Evolutionary conservation across 2,113 vertebrate genomes (phyloP).

Genomic region (Cavia porcellus): DNA sequence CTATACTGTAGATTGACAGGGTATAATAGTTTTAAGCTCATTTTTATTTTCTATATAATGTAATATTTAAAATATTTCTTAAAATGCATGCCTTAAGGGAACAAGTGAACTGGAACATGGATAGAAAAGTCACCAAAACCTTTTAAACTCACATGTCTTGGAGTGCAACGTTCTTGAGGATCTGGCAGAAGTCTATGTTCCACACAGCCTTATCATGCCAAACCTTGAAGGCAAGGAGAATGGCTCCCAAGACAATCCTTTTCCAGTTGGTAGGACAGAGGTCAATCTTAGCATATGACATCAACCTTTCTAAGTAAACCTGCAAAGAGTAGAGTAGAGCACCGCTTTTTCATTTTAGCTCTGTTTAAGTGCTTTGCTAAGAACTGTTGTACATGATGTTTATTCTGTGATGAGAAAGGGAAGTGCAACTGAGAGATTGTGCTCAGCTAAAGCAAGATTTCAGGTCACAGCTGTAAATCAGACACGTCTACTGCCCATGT

Average conservation of each 20-base stretch:
- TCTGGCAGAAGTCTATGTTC: constrained; percentile 93
- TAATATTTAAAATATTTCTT: constrained; percentile 53
- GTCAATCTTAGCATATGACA: constrained; percentile 93
- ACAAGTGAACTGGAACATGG: constrained; percentile 34
- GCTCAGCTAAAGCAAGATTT: not conserved
- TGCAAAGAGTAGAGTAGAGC: constrained; percentile 80
- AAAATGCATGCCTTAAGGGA: constrained; percentile 35
- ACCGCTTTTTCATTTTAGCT: constrained; percentile 54
- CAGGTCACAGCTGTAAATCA: not conserved
- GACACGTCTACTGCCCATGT: not conserved
- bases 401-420: not conserved
- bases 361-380: constrained; percentile 43
- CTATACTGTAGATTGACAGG: not conserved
- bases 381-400: not conserved
- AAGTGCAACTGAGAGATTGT: not conserved
- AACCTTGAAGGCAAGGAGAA: constrained; percentile 91
- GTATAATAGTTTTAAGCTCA: not conserved
- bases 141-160: constrained; percentile 91
- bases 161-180: constrained; percentile 91
- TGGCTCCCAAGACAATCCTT: constrained; percentile 91
- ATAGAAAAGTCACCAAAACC: constrained; percentile 59
- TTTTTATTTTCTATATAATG: not conserved
- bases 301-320: constrained; percentile 93
- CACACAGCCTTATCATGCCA: constrained; percentile 92
- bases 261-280: constrained; percentile 93